Percentiles rank a stretch among this genome's conserved stretches.
Conservation (phyloP, 2,113 vertebrate species). For the human region DNA sequence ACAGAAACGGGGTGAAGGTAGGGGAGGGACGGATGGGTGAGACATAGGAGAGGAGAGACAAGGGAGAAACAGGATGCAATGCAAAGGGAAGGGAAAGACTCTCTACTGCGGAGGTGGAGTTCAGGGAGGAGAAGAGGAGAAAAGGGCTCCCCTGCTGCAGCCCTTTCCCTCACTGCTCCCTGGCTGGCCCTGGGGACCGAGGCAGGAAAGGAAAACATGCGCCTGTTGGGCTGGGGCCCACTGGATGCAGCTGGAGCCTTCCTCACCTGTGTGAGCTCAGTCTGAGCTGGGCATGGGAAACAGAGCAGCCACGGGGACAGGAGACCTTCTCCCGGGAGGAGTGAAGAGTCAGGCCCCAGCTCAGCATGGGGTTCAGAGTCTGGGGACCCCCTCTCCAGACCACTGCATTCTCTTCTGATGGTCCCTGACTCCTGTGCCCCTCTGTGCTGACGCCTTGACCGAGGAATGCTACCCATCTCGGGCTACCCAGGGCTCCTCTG, state of each 20-base stretch:
- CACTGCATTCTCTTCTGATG: not conserved
- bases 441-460: slow-evolving; percentile 86
- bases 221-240: no score
- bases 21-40: not conserved
- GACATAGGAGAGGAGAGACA: not conserved
- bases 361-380: slow-evolving; percentile 24
- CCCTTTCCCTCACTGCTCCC: not conserved
- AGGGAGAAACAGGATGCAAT: not conserved
- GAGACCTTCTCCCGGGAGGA: not conserved
- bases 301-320: not conserved
- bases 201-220: not conserved
- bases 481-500: not conserved
- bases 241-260: not conserved
- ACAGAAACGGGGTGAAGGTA: not conserved
- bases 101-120: not conserved
- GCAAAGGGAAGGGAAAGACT: not conserved
- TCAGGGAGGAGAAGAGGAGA: not conserved
- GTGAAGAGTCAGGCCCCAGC: not conserved
- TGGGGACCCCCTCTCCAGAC: slow-evolving; percentile 15
- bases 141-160: not conserved
- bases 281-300: not conserved
- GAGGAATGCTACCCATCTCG: slow-evolving; percentile 84
- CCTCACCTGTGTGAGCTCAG: not conserved
- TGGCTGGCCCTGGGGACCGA: not conserved
- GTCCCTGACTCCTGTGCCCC: slow-evolving; percentile 86